These are phyloP conservation scores for Synanceia verrucosa DNA, from an alignment of 2,797 vertebrate species.

Conservation along the genomic window DNA sequence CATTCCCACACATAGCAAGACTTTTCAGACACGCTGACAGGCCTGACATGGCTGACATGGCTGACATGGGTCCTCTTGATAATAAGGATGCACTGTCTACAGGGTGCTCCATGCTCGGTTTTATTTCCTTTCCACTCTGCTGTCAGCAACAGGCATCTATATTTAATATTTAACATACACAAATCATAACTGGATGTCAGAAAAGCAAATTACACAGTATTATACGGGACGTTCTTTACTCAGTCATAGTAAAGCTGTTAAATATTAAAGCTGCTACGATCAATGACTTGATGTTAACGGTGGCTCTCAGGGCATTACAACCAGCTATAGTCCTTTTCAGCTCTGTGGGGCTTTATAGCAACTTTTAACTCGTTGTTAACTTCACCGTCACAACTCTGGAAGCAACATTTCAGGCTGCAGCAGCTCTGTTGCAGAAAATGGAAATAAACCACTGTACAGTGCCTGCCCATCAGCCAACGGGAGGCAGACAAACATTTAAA, in stretches of 20 bases:
- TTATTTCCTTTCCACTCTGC: constrained; percentile 58
- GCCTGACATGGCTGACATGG: constrained; percentile 36
- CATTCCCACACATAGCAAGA: constrained; percentile 58
- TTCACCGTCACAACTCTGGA: too few species aligned
- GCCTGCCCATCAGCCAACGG: neutral
- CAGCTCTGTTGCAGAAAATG: neutral
- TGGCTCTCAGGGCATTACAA: neutral
- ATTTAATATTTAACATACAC: constrained; percentile 53
- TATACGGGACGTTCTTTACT: neutral
- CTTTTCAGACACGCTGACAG: constrained; percentile 54
- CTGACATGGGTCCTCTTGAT: constrained; percentile 68
- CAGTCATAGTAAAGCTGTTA: neutral
- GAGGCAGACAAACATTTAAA: neutral
- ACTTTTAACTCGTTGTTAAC: neutral
- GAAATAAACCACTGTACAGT: neutral
- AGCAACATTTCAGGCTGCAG: neutral
- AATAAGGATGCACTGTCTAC: constrained; percentile 62
- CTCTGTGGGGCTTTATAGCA: neutral
- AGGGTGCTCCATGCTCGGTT: constrained; percentile 58
- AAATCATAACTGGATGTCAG: neutral
- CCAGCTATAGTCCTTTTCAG: neutral
- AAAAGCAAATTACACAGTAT: neutral
- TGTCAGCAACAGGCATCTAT: constrained; percentile 67
- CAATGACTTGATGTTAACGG: neutral
- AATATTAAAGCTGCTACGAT: neutral